These are phyloP conservation scores for Nycticorax nycticorax DNA, from an alignment of 2,113 vertebrate species.

Conservation along the genomic window DNA sequence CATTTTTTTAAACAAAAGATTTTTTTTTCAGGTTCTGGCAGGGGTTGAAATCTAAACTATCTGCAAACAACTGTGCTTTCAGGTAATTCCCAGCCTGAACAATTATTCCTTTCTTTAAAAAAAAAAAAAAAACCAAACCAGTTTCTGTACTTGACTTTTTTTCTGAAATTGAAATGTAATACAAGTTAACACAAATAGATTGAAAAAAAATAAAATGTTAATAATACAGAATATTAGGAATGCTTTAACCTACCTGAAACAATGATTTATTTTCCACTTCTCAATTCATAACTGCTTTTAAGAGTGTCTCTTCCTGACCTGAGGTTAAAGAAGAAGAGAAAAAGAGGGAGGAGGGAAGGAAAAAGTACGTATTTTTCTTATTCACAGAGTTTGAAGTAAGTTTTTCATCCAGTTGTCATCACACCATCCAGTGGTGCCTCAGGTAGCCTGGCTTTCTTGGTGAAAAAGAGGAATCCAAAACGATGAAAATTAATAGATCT, in stretches of 20 bases:
- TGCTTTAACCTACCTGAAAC: accelerated
- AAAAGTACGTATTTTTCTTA: neutral
- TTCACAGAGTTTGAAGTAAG: neutral
- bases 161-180: neutral
- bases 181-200: neutral
- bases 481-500: neutral
- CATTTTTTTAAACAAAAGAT: neutral
- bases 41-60: neutral
- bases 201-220: neutral
- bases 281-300: neutral
- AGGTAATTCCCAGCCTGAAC: neutral
- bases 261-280: neutral
- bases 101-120: neutral
- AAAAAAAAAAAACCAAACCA: too few species aligned
- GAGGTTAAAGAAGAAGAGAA: neutral
- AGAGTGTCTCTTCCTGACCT: neutral
- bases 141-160: neutral
- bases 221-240: neutral
- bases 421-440: neutral
- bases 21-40: neutral
- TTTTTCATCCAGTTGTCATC: neutral
- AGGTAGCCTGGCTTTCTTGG: neutral
- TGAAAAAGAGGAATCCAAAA: neutral
- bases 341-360: neutral
- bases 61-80: neutral